phyloP scores from a whole-genome alignment of 2,888 invertebrate species.

The Cabera pusaria region DNA sequence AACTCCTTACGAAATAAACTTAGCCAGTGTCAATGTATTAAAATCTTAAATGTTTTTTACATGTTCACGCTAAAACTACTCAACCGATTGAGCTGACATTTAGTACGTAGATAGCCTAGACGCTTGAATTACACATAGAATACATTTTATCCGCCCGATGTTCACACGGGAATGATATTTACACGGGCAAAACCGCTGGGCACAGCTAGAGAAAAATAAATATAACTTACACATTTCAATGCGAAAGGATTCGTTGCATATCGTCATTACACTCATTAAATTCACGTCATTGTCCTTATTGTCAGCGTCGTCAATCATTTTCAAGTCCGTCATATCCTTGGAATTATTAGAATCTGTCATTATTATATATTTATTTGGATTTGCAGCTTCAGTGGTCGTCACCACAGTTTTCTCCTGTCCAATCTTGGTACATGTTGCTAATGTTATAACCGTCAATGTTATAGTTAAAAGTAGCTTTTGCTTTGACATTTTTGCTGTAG shows the following conservation, averaged over 20 bases:
- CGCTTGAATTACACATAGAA: too few species aligned
- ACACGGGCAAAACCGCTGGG: too few species aligned
- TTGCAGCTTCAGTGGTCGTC: slow-evolving; percentile 9
- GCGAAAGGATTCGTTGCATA: slow-evolving; percentile 80
- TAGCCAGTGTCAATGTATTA: too few species aligned
- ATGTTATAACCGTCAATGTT: slow-evolving; percentile 1
- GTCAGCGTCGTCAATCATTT: too few species aligned
- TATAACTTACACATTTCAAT: slow-evolving; percentile 78
- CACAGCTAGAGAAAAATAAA: too few species aligned
- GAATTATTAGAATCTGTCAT: slow-evolving; percentile 15
- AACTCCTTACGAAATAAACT: too few species aligned
- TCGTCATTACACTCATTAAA: slow-evolving; percentile 58
- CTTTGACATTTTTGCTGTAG: slow-evolving; percentile 2
- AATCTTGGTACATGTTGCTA: slow-evolving; percentile 10
- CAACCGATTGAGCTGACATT: too few species aligned
- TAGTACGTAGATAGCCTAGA: too few species aligned
- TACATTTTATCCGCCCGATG: too few species aligned
- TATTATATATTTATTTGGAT: not conserved
- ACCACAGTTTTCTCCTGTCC: slow-evolving; percentile 4
- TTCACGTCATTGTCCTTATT: slow-evolving; percentile 43
- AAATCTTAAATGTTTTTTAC: too few species aligned
- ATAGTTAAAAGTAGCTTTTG: not conserved
- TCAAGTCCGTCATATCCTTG: slow-evolving; percentile 18
- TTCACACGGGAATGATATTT: too few species aligned
- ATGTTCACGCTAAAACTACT: too few species aligned